These are phyloP conservation scores for Onychomys leucogaster DNA, from an alignment of 2,797 vertebrate genomes.

Conservation along the genomic window DNA sequence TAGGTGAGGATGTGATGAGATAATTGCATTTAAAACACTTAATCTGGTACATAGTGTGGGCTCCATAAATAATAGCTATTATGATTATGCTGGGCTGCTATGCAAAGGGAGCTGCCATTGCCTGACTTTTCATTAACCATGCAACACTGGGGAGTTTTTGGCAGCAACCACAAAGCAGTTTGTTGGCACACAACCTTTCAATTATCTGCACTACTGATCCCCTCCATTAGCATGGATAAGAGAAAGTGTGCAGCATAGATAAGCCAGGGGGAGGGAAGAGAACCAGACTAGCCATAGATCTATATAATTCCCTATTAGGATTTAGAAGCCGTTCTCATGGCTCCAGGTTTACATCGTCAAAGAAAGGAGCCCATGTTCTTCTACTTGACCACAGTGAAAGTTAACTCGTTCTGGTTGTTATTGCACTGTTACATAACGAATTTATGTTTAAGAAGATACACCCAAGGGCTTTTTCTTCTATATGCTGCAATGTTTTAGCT, in stretches of 20 bases:
- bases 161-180: constrained; percentile 69
- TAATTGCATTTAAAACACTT: constrained; percentile 40
- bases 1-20: constrained; percentile 1
- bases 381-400: background rate
- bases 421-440: background rate
- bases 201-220: constrained; percentile 80
- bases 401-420: background rate
- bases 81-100: constrained; percentile 41
- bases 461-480: background rate
- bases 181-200: constrained; percentile 79
- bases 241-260: constrained; percentile 73
- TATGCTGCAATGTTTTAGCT: background rate
- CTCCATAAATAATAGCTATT: constrained; percentile 54
- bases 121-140: constrained; percentile 70
- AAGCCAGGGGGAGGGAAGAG: constrained; percentile 26
- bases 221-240: constrained; percentile 74
- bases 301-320: constrained; percentile 59
- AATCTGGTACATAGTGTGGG: constrained; percentile 8
- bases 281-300: constrained; percentile 8
- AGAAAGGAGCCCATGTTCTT: background rate
- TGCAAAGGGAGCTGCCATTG: constrained; percentile 29
- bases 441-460: background rate
- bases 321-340: constrained; percentile 35
- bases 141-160: constrained; percentile 68
- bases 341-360: background rate